These are phyloP conservation scores for Myotis pilosus DNA, from an alignment of 2,797 vertebrate genomes.

Conservation along the genomic window DNA sequence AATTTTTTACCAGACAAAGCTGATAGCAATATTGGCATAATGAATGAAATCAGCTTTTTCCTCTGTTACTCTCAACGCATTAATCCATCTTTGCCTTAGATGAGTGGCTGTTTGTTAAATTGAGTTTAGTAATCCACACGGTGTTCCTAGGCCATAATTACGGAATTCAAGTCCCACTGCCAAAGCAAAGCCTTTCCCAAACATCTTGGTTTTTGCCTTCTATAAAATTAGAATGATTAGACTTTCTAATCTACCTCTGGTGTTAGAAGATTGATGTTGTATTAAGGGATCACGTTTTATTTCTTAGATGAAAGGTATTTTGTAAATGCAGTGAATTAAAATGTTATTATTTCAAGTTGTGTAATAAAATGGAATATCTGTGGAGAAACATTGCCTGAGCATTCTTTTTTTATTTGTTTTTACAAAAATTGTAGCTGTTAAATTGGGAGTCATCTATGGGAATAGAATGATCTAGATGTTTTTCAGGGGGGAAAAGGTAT, in stretches of 20 bases:
- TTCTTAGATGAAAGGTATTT: conserved; percentile 68
- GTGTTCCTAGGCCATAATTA: conserved; percentile 40
- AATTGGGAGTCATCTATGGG: conserved; percentile 41
- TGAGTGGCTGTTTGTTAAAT: conserved; percentile 12
- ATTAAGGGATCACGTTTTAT: conserved; percentile 53
- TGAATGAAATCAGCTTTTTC: neutral
- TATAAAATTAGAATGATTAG: conserved; percentile 49
- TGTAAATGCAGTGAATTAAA: conserved; percentile 66
- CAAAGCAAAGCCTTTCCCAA: conserved; percentile 3
- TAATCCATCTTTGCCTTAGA: neutral
- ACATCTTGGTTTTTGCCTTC: conserved; percentile 35
- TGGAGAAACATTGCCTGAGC: conserved; percentile 13
- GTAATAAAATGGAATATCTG: conserved; percentile 40
- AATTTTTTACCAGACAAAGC: neutral
- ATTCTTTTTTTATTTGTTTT: conserved; percentile 44
- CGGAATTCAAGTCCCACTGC: conserved; percentile 12
- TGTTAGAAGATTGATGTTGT: conserved; percentile 61
- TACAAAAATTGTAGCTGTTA: conserved; percentile 45
- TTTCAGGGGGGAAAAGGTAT: neutral
- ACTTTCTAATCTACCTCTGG: neutral
- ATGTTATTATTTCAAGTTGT: conserved; percentile 64
- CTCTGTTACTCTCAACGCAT: neutral
- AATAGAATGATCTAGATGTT: conserved; percentile 44
- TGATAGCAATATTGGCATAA: neutral
- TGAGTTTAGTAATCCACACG: neutral